These are phyloP conservation scores for Cabera pusaria DNA, from an alignment of 2,888 invertebrate genomes.

Conservation along the genomic window DNA sequence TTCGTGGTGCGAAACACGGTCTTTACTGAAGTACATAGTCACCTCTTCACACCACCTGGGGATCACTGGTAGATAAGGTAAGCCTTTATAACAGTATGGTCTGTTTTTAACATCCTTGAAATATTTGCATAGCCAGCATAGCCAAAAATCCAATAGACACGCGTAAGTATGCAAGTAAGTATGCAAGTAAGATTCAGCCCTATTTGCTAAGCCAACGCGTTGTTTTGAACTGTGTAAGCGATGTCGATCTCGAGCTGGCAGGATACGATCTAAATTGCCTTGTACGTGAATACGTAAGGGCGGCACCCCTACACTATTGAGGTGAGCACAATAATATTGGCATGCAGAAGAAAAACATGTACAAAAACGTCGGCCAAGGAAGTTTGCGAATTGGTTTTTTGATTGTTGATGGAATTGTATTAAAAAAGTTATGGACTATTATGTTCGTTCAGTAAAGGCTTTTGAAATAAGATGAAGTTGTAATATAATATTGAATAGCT, in stretches of 20 bases:
- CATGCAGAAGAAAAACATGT: constrained; percentile 33
- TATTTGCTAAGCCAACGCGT: not conserved
- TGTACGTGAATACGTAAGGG: constrained; percentile 35
- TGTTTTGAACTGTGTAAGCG: constrained; percentile 15
- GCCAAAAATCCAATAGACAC: not conserved
- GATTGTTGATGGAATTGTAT: constrained; percentile 23
- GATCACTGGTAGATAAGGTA: no score
- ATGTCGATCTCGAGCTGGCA: constrained; percentile 35
- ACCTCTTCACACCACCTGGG: no score
- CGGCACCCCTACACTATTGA: constrained; percentile 30
- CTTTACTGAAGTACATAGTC: no score
- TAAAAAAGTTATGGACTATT: constrained; percentile 16
- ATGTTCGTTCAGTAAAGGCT: no score
- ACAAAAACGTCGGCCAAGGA: constrained; percentile 27
- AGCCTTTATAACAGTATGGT: no score
- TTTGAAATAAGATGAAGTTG: no score
- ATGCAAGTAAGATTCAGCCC: no score
- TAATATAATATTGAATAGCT: no score
- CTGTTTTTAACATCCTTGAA: not conserved
- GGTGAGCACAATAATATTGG: constrained; percentile 33
- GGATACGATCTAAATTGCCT: constrained; percentile 43
- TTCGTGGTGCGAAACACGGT: no score
- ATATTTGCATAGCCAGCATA: not conserved
- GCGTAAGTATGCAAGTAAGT: not conserved
- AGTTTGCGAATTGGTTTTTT: constrained; percentile 26